Evolutionary conservation across 2,113 vertebrate genomes (phyloP).

Genomic region (Cyrtonyx montezumae): DNA sequence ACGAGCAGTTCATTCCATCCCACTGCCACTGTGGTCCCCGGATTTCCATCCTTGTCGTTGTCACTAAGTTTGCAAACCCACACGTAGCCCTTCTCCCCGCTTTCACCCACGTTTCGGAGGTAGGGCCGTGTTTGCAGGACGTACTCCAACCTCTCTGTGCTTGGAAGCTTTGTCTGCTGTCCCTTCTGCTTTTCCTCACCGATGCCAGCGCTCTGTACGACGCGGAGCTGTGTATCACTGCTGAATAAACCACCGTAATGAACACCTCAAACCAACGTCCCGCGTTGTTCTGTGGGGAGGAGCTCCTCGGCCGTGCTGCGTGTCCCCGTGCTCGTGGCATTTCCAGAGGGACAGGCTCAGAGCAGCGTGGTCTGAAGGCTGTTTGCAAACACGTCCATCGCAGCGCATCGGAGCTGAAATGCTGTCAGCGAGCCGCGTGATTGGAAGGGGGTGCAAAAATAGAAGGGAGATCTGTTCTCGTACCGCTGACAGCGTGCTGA

Average conservation of each 20-base stretch:
- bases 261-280: constrained; percentile 67
- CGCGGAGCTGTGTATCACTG: constrained; percentile 58
- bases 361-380: neutral
- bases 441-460: neutral
- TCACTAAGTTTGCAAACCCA: accelerated
- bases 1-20: neutral
- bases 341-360: accelerated
- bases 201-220: constrained; percentile 46
- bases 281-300: constrained; percentile 61
- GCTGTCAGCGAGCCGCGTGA: accelerated
- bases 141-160: neutral
- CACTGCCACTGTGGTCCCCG: neutral
- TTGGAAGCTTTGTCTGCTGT: neutral
- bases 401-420: accelerated
- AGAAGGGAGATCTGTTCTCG: neutral
- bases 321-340: accelerated
- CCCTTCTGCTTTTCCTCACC: neutral
- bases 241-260: constrained; percentile 78
- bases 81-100: accelerated
- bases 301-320: neutral
- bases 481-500: accelerated
- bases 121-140: neutral
- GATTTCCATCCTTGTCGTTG: neutral
- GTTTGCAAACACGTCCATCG: accelerated
- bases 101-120: neutral